A percentile compares a stretch with the other conserved stretches of the same genome.
These are phyloP conservation scores for Azemiops feae DNA, from an alignment of 2,113 vertebrate species.

Conservation along the genomic window DNA sequence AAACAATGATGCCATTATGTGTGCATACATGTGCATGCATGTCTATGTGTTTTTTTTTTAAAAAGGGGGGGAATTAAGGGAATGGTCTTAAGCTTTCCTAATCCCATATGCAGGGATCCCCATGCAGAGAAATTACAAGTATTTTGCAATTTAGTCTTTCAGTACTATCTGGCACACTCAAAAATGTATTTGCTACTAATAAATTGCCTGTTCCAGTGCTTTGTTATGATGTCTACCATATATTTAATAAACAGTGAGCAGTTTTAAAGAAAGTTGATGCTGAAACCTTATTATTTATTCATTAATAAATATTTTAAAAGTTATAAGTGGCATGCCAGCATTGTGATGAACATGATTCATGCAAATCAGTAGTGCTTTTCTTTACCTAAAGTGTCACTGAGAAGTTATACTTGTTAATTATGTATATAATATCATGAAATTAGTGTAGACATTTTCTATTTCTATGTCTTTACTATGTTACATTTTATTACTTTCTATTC, in stretches of 20 bases:
- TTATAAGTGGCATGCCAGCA: background rate
- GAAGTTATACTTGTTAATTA: conserved; percentile 55
- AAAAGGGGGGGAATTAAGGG: background rate
- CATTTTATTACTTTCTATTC: background rate
- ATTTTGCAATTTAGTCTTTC: background rate
- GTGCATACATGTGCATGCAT: background rate
- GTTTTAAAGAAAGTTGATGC: conserved; percentile 37
- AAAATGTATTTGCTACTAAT: conserved; percentile 3
- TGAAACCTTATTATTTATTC: conserved; percentile 33
- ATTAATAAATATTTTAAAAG: conserved; percentile 53
- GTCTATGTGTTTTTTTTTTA: background rate
- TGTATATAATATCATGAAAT: conserved; percentile 33
- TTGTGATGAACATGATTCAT: conserved; percentile 51
- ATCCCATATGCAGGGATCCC: background rate
- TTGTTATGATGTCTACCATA: conserved; percentile 29
- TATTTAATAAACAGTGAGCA: conserved; percentile 25
- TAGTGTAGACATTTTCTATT: background rate
- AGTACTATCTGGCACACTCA: background rate
- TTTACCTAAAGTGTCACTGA: conserved; percentile 51
- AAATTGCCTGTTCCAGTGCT: conserved; percentile 19
- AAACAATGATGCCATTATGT: background rate
- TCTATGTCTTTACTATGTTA: background rate
- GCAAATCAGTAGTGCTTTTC: conserved; percentile 55
- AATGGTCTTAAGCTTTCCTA: background rate
- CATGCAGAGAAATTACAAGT: background rate